phyloP scores from a whole-genome alignment of 35 echinoderm and acorn worm genomes.

The Hemicentrotus pulcherrimus region DNA sequence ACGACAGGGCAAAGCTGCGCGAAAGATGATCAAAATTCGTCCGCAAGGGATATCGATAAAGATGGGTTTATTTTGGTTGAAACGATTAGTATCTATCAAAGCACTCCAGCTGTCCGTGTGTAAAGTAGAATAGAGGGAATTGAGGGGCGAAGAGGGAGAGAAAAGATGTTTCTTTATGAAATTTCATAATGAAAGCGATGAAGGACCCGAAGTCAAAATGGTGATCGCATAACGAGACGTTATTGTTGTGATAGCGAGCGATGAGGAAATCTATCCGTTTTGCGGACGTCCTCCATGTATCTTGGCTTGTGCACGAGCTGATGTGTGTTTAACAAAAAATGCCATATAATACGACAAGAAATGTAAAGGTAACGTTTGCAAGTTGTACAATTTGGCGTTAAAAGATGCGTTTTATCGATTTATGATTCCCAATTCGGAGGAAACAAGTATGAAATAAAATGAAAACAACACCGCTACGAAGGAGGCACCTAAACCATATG shows the following conservation, averaged over 20 bases:
- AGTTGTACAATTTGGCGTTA: background rate
- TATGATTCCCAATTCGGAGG: background rate
- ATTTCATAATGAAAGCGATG: background rate
- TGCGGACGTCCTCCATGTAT: background rate
- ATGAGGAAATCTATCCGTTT: conserved; percentile 4
- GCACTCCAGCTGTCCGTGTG: conserved; percentile 26
- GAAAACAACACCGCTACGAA: too few relatives aligned
- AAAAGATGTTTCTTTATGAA: conserved; percentile 14
- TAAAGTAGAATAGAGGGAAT: conserved; percentile 10
- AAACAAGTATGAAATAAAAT: background rate
- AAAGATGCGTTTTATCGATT: conserved; percentile 4
- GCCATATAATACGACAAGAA: background rate
- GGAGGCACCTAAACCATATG: too few relatives aligned
- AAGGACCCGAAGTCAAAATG: background rate
- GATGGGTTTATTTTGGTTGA: conserved; percentile 33
- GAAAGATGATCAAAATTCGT: conserved; percentile 6
- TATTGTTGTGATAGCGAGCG: conserved; percentile 10
- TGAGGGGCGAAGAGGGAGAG: background rate
- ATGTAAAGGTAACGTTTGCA: background rate
- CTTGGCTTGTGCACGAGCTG: background rate
- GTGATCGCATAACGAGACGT: background rate
- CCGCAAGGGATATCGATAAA: conserved; percentile 19
- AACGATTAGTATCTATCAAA: conserved; percentile 26
- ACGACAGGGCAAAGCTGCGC: conserved; percentile 24
- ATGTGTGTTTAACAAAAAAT: conserved; percentile 1